Conservation (phyloP, 2,888 invertebrate genomes). For the Nebria salina region DNA sequence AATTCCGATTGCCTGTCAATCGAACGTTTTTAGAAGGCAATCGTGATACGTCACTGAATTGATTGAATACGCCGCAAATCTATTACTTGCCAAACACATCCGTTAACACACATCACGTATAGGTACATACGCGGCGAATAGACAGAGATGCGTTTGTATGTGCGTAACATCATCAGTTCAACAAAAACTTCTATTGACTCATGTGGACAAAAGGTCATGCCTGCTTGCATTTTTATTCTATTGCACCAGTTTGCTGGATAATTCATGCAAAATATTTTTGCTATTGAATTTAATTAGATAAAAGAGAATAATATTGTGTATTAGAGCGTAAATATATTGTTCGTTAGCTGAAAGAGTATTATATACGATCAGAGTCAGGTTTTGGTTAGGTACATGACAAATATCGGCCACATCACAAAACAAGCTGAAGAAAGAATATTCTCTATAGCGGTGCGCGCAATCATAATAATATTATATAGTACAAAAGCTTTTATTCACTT, state of each 20-base stretch:
- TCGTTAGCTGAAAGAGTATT: background rate
- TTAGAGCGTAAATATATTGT: slow-evolving; percentile 7
- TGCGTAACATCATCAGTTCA: background rate
- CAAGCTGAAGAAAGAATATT: too few species aligned
- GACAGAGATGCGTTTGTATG: background rate
- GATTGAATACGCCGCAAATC: slow-evolving; percentile 41
- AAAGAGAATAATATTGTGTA: background rate
- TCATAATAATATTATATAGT: slow-evolving; percentile 7
- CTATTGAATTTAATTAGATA: too few species aligned
- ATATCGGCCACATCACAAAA: too few species aligned
- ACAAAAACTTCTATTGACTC: background rate
- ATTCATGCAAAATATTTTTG: too few species aligned
- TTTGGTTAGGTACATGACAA: too few species aligned
- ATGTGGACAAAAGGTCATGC: background rate
- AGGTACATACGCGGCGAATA: background rate
- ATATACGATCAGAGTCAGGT: too few species aligned
- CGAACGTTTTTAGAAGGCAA: slow-evolving; percentile 43
- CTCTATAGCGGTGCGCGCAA: background rate
- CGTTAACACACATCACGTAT: slow-evolving; percentile 12
- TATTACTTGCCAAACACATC: slow-evolving; percentile 31
- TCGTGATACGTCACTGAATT: slow-evolving; percentile 32
- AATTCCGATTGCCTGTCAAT: slow-evolving; percentile 47
- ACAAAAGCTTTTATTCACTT: slow-evolving; percentile 9
- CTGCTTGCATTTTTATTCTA: background rate
- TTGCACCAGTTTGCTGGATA: too few species aligned